phyloP scores from a whole-genome alignment of 1,140 invertebrate genomes.

The Drosophila lowei region DNA sequence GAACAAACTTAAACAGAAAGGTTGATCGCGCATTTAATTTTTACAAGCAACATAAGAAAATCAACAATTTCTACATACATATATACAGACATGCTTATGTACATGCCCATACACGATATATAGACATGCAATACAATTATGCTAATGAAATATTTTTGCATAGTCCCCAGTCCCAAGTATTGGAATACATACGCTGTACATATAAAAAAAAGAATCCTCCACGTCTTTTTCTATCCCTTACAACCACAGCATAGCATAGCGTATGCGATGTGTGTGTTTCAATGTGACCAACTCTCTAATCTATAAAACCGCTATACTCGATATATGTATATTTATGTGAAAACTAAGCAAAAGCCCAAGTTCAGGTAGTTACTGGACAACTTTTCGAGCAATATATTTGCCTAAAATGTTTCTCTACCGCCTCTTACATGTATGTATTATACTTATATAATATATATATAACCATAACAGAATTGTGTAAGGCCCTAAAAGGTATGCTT shows the following conservation, averaged over 20 bases:
- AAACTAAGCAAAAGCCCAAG: conserved; percentile 15
- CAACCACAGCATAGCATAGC: background rate
- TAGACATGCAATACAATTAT: conserved; percentile 21
- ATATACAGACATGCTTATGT: conserved; percentile 6
- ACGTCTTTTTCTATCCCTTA: conserved; percentile 33
- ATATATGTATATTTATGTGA: too few relatives aligned
- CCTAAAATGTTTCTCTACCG: conserved; percentile 68
- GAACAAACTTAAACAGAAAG: conserved; percentile 48
- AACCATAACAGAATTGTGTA: conserved; percentile 22
- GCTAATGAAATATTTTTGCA: conserved; percentile 53
- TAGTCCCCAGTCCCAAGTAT: conserved; percentile 18
- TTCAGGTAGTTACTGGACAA: conserved; percentile 50
- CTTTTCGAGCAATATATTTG: conserved; percentile 78
- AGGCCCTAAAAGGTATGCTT: conserved; percentile 12
- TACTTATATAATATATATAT: conserved; percentile 31
- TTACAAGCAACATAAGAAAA: conserved; percentile 22
- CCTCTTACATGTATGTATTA: conserved; percentile 52
- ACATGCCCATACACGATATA: conserved; percentile 19
- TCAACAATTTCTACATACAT: conserved; percentile 35
- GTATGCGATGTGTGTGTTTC: conserved; percentile 49
- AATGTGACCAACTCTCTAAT: conserved; percentile 65
- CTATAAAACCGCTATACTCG: conserved; percentile 23
- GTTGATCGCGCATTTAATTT: conserved; percentile 76
- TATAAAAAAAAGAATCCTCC: conserved; percentile 5
- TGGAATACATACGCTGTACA: conserved; percentile 7